A percentile compares a stretch with the other conserved stretches of the same genome.
These are phyloP conservation scores for Anthrax anthrax DNA, from an alignment of 2,888 invertebrate species.

Conservation along the genomic window DNA sequence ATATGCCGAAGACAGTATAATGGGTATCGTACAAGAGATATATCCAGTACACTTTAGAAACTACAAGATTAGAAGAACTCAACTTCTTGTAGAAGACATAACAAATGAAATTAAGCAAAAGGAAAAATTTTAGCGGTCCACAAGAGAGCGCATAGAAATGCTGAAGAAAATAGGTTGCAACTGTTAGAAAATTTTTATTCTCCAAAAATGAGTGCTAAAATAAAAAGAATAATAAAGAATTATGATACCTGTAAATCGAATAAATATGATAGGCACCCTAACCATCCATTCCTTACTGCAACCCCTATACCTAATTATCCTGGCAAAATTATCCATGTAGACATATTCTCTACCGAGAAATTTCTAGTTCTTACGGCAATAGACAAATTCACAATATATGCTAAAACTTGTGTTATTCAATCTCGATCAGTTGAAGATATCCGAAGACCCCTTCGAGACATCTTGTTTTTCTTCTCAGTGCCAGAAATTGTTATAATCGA, in stretches of 20 bases:
- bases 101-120: too few species aligned
- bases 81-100: too few species aligned
- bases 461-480: constrained; percentile 2
- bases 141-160: constrained; percentile 1
- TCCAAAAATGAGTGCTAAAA: constrained; percentile 8
- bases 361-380: constrained; percentile 7
- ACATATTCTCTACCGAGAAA: constrained; percentile 1
- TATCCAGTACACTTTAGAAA: constrained; percentile 1
- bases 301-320: background rate
- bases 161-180: constrained; percentile 1
- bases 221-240: constrained; percentile 7
- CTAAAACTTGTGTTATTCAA: constrained; percentile 1
- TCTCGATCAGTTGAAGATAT: constrained; percentile 6
- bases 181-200: constrained; percentile 10
- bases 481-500: constrained; percentile 5
- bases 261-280: constrained; percentile 9
- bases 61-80: background rate
- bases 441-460: background rate
- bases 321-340: constrained; percentile 3
- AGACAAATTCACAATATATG: constrained; percentile 11
- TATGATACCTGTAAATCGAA: constrained; percentile 9
- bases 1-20: too few species aligned
- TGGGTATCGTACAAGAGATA: too few species aligned
- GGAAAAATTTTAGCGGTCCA: too few species aligned
- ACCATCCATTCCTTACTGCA: background rate